phyloP scores from a whole-genome alignment of 2,888 invertebrate species.

The Monochamus alternatus region DNA sequence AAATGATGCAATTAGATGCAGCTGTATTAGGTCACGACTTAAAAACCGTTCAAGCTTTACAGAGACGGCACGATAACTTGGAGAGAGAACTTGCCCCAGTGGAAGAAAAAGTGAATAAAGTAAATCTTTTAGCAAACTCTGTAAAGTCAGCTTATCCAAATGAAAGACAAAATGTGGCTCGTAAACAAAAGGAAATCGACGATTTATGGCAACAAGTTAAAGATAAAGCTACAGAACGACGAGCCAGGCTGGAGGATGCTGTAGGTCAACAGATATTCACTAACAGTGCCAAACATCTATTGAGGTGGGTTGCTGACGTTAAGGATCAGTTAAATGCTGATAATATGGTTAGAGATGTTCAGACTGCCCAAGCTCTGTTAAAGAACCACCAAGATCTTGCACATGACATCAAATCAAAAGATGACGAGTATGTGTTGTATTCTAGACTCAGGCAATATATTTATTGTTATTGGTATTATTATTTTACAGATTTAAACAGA shows the following conservation, averaged over 20 bases:
- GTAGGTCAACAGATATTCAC: constrained; percentile 96
- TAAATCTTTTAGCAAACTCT: constrained; percentile 89
- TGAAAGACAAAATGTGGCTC: constrained; percentile 89
- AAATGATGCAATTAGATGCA: constrained; percentile 90
- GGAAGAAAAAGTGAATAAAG: constrained; percentile 88
- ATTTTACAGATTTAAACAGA: constrained; percentile 80
- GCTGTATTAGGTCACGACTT: constrained; percentile 87
- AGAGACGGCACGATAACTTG: constrained; percentile 92
- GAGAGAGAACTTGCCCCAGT: constrained; percentile 96
- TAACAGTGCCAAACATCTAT: constrained; percentile 85
- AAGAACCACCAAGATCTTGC: constrained; percentile 93
- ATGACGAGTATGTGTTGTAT: constrained; percentile 82
- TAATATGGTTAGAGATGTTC: constrained; percentile 87
- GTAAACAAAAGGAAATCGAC: constrained; percentile 87
- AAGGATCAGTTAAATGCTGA: constrained; percentile 87
- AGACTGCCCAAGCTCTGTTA: constrained; percentile 90
- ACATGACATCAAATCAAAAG: constrained; percentile 92
- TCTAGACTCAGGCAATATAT: background rate
- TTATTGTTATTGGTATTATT: background rate
- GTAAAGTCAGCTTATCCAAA: constrained; percentile 94
- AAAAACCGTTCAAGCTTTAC: constrained; percentile 92
- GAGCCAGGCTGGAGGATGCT: constrained; percentile 91
- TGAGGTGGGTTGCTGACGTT: constrained; percentile 88
- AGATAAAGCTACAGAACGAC: constrained; percentile 87
- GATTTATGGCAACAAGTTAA: constrained; percentile 91